Conservation (phyloP, 2,888 invertebrate species). For the Lordiphosa andalusiaca region DNA sequence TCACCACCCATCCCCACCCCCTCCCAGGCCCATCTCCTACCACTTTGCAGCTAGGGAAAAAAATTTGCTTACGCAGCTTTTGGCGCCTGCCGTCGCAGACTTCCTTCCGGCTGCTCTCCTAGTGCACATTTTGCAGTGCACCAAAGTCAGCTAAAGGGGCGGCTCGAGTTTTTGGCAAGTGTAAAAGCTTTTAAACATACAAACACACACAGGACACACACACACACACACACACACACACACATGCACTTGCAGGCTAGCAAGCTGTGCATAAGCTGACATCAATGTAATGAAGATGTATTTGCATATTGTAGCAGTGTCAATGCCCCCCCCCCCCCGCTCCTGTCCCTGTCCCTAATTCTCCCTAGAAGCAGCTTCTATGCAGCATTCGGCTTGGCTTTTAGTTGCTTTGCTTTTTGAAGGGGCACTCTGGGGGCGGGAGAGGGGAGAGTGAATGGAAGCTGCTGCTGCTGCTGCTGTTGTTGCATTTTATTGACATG, state of each 20-base stretch:
- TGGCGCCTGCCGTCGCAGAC: conserved; percentile 52
- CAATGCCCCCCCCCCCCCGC: conserved; percentile 37
- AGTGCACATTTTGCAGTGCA: conserved; percentile 32
- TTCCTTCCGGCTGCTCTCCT: conserved; percentile 38
- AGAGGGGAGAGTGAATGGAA: conserved; percentile 8
- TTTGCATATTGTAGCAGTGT: conserved; percentile 72
- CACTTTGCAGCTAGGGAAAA: conserved; percentile 7
- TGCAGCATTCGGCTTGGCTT: conserved; percentile 18
- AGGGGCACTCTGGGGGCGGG: conserved; percentile 40
- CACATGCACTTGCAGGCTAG: conserved; percentile 1
- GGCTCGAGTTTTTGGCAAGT: conserved; percentile 54
- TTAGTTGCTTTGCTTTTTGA: conserved; percentile 60
- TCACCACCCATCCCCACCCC: no score
- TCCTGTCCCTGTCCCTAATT: not conserved
- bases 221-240: conserved; percentile 9
- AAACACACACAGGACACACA: conserved; percentile 33
- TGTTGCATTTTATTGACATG: conserved; percentile 64
- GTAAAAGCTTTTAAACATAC: conserved; percentile 72
- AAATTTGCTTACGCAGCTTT: conserved; percentile 61
- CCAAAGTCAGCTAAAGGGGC: conserved; percentile 53
- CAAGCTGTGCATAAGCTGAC: conserved; percentile 67
- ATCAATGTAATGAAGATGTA: conserved; percentile 74
- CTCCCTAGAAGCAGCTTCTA: not conserved
- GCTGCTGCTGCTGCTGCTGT: conserved; percentile 12
- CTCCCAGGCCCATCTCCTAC: not conserved